phyloP scores from a whole-genome alignment of 2,113 vertebrate genomes.

The Petaurus breviceps region DNA sequence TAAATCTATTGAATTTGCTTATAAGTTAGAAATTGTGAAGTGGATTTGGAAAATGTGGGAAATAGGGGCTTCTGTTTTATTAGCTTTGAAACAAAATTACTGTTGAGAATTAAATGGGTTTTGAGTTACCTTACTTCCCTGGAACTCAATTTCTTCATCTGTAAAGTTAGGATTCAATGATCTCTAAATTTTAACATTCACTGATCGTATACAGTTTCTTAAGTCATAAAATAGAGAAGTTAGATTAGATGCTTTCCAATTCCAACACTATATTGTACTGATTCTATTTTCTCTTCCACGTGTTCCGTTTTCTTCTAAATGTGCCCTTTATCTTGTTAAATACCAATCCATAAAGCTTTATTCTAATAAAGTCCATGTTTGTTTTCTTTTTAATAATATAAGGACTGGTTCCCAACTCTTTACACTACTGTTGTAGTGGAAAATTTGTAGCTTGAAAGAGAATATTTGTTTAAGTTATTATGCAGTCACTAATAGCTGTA shows the following conservation, averaged over 20 bases:
- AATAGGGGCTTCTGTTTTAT: conserved; percentile 16
- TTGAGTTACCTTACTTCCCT: conserved; percentile 10
- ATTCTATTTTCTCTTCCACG: background rate
- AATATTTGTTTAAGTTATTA: conserved; percentile 15
- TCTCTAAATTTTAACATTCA: background rate
- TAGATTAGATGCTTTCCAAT: background rate
- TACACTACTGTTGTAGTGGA: background rate
- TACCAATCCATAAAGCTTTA: background rate
- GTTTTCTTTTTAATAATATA: background rate
- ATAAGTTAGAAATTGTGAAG: background rate
- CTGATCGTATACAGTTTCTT: background rate
- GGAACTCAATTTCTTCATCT: background rate
- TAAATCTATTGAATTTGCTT: background rate
- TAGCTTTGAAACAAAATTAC: background rate
- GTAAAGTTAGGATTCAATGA: background rate
- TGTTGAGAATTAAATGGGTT: conserved; percentile 1
- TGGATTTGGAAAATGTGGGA: background rate
- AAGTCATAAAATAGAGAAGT: background rate
- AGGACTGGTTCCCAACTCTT: background rate
- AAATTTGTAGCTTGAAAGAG: background rate
- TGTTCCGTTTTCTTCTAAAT: background rate
- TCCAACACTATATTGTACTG: background rate
- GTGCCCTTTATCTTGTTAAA: background rate
- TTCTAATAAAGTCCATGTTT: background rate
- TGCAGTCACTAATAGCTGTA: background rate